phyloP scores from a whole-genome alignment of 2,797 vertebrate genomes.

The Microctenopoma steveboyesi region DNA sequence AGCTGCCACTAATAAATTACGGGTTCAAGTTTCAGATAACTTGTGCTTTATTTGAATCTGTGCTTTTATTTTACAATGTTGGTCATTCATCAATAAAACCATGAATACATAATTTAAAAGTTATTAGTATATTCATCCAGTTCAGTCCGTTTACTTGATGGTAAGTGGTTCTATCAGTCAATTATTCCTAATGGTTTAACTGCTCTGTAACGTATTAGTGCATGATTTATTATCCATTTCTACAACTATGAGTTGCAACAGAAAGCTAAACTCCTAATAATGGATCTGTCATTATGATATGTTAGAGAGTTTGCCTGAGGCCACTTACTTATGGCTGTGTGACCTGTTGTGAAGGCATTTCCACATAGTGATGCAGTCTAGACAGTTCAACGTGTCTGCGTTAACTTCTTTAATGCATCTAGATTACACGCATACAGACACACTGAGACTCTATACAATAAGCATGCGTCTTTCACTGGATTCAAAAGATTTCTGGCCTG shows the following conservation, averaged over 20 bases:
- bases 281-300: neutral
- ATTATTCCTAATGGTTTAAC: neutral
- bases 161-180: neutral
- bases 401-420: slow-evolving; percentile 59
- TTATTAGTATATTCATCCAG: neutral
- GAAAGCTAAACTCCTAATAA: neutral
- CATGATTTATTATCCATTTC: neutral
- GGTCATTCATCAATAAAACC: too few species aligned
- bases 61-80: too few species aligned
- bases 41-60: too few species aligned
- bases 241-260: neutral
- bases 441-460: slow-evolving; percentile 51
- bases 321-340: neutral
- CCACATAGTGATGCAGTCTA: slow-evolving; percentile 33
- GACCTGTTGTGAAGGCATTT: slow-evolving; percentile 36
- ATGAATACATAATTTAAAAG: neutral
- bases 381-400: slow-evolving; percentile 49
- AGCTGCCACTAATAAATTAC: neutral
- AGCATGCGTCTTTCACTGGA: slow-evolving; percentile 60
- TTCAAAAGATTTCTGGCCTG: slow-evolving; percentile 68
- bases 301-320: too few species aligned
- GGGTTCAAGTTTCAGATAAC: too few species aligned
- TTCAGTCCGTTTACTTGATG: neutral
- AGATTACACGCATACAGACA: slow-evolving; percentile 40
- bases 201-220: neutral